phyloP scores from a whole-genome alignment of 1,140 invertebrate species.

The Listronotus bonariensis region DNA sequence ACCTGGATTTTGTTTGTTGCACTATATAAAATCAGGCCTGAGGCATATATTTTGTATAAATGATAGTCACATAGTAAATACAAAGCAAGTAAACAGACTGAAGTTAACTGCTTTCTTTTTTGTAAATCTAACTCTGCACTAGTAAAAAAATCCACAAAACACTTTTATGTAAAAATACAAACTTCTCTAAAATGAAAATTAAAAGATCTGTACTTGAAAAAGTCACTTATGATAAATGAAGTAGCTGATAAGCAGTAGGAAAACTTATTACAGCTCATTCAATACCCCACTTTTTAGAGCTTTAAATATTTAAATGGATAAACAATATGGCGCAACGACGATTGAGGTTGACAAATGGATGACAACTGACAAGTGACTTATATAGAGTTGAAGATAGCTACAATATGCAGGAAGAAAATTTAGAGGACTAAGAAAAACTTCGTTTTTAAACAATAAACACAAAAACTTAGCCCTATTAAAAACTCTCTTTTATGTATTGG shows the following conservation, averaged over 20 bases:
- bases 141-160: neutral
- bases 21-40: too few species aligned
- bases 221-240: constrained; percentile 17
- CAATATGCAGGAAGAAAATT: too few species aligned
- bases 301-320: constrained; percentile 41
- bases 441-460: too few species aligned
- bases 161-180: neutral
- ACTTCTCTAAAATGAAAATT: neutral
- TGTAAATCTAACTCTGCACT: neutral
- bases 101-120: too few species aligned
- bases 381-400: neutral
- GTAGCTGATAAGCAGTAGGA: constrained; percentile 10
- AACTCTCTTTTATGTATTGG: too few species aligned
- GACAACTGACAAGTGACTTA: neutral
- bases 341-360: constrained; percentile 4
- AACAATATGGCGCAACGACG: constrained; percentile 27
- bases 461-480: too few species aligned
- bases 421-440: too few species aligned
- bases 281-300: constrained; percentile 27
- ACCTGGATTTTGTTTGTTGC: too few species aligned
- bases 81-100: too few species aligned
- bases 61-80: too few species aligned
- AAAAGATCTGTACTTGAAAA: neutral
- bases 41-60: too few species aligned
- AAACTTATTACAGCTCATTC: constrained; percentile 18